Conservation (phyloP, 2,797 vertebrate species). For the Channallabes apus region DNA sequence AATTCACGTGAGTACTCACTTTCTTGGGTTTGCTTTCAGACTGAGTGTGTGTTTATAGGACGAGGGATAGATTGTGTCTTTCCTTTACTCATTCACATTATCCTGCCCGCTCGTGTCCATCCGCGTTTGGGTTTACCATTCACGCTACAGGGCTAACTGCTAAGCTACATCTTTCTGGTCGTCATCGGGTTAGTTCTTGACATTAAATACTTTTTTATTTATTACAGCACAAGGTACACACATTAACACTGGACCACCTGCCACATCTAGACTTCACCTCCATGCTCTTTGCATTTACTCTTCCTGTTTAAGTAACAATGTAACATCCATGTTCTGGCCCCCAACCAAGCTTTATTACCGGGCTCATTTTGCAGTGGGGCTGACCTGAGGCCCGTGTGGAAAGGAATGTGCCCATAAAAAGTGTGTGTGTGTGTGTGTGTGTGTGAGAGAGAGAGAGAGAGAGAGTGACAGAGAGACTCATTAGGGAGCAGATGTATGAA, state of each 20-base stretch:
- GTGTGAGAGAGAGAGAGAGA: neutral
- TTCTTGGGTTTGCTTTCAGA: too few relatives aligned
- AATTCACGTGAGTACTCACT: too few relatives aligned
- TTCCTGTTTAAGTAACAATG: slow-evolving; percentile 64
- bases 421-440: slow-evolving; percentile 42
- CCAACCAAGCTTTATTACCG: slow-evolving; percentile 63
- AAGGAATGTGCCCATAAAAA: slow-evolving; percentile 69
- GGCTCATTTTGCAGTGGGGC: slow-evolving; percentile 54
- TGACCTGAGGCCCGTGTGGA: slow-evolving; percentile 51
- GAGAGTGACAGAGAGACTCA: neutral
- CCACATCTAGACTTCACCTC: slow-evolving; percentile 45
- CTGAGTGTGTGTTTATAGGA: too few relatives aligned
- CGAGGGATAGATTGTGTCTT: too few relatives aligned
- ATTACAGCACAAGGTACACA: slow-evolving; percentile 14
- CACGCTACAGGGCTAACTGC: too few relatives aligned
- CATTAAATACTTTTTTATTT: neutral
- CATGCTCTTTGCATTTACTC: slow-evolving; percentile 64
- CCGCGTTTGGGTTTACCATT: too few relatives aligned
- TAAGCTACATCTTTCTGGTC: too few relatives aligned
- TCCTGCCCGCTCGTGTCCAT: too few relatives aligned
- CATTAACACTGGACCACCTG: slow-evolving; percentile 31
- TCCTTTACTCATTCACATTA: too few relatives aligned
- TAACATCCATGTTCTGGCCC: slow-evolving; percentile 63
- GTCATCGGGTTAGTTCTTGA: too few relatives aligned
- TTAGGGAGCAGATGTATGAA: neutral